These are phyloP conservation scores for Pampus argenteus DNA, from an alignment of 2,797 vertebrate genomes.

Conservation along the genomic window DNA sequence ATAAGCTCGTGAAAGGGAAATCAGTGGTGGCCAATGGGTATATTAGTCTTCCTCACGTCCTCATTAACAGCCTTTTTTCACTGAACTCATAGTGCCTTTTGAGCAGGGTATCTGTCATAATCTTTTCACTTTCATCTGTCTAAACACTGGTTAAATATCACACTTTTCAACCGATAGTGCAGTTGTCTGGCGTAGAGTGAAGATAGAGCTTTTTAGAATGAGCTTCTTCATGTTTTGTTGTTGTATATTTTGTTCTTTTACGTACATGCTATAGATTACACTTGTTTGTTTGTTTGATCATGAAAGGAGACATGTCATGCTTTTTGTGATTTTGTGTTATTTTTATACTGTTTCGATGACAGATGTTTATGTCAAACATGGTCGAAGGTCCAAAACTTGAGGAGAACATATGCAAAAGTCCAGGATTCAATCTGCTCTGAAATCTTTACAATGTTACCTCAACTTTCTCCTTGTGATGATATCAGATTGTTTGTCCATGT, in stretches of 20 bases:
- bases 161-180: not conserved
- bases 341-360: too few species aligned
- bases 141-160: constrained; percentile 24
- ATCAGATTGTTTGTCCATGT: too few species aligned
- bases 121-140: not conserved
- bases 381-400: too few species aligned
- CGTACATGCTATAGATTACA: too few species aligned
- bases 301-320: not conserved
- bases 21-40: not conserved
- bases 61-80: not conserved
- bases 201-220: constrained; percentile 31
- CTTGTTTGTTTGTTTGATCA: too few species aligned
- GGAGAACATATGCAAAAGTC: too few species aligned
- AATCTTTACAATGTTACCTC: too few species aligned
- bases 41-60: not conserved
- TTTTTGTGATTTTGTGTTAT: too few species aligned
- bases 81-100: constrained; percentile 7
- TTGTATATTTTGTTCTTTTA: constrained; percentile 19
- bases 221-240: constrained; percentile 6
- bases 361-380: too few species aligned
- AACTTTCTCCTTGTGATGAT: too few species aligned
- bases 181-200: constrained; percentile 34
- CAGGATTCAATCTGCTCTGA: too few species aligned
- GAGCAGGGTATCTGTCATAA: not conserved
- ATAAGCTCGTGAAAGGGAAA: not conserved